Evolutionary conservation across 1,140 invertebrate genomes (phyloP).

Genomic region (Conopomorpha cramerella): DNA sequence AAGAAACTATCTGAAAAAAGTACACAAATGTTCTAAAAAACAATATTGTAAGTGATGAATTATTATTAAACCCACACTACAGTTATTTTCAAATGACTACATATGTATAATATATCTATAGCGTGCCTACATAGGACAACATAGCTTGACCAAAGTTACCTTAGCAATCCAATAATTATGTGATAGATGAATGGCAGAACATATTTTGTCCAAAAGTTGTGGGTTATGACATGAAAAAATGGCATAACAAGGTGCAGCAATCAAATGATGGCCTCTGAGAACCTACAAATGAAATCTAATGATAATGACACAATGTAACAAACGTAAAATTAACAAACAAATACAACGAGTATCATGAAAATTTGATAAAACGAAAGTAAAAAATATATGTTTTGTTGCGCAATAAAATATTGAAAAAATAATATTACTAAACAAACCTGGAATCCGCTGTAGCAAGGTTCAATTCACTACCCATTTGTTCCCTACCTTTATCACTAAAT

Average conservation of each 20-base stretch:
- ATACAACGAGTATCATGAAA: too few species aligned
- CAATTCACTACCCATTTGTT: constrained; percentile 47
- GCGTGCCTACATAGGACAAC: too few species aligned
- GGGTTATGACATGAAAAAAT: constrained; percentile 22
- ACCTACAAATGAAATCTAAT: constrained; percentile 8
- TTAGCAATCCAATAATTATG: constrained; percentile 21
- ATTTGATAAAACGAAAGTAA: too few species aligned
- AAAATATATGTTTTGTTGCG: too few species aligned
- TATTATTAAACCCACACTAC: too few species aligned
- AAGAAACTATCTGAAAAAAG: constrained; percentile 17
- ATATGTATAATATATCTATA: too few species aligned
- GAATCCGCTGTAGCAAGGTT: constrained; percentile 24
- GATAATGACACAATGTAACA: too few species aligned
- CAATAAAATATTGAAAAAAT: background rate
- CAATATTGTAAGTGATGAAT: too few species aligned
- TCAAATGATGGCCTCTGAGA: constrained; percentile 1
- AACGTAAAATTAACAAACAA: too few species aligned
- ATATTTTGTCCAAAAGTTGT: constrained; percentile 25
- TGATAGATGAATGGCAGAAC: constrained; percentile 24
- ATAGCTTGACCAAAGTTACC: constrained; percentile 29
- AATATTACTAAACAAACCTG: constrained; percentile 19
- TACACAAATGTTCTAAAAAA: too few species aligned
- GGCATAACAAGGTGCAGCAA: too few species aligned
- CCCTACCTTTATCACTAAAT: constrained; percentile 10
- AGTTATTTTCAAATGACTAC: too few species aligned